These are phyloP conservation scores for Xyrichtys novacula DNA, from an alignment of 2,797 vertebrate species.

Conservation along the genomic window DNA sequence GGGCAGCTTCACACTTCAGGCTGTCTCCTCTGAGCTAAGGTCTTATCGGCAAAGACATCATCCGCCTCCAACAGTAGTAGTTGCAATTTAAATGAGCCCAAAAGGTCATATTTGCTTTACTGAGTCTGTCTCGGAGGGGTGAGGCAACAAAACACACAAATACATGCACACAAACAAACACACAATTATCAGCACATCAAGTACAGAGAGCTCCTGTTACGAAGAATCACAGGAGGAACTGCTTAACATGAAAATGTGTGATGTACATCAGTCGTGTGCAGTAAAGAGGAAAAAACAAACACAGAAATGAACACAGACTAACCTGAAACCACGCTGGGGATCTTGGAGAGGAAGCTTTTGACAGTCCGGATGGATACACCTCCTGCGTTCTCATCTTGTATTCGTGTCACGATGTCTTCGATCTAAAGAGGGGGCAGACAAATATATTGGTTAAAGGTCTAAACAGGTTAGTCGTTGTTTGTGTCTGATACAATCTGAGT, in stretches of 20 bases:
- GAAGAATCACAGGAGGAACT: not conserved
- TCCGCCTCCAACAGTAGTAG: slow-evolving; percentile 52
- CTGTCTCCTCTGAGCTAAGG: slow-evolving; percentile 34
- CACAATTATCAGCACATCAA: not conserved
- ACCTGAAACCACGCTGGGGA: slow-evolving; percentile 96
- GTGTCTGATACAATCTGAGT: no score
- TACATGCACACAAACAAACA: not conserved
- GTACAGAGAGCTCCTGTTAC: not conserved
- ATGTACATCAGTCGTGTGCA: not conserved
- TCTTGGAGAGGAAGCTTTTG: slow-evolving; percentile 98
- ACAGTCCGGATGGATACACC: slow-evolving; percentile 95
- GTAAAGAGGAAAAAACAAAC: slow-evolving; percentile 17
- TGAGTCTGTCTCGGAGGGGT: slow-evolving; percentile 35
- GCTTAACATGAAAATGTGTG: slow-evolving; percentile 6
- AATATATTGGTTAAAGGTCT: not conserved
- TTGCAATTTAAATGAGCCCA: slow-evolving; percentile 67
- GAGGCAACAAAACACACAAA: slow-evolving; percentile 25
- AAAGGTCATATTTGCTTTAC: slow-evolving; percentile 72
- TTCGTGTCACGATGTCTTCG: slow-evolving; percentile 92
- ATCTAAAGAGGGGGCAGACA: slow-evolving; percentile 85
- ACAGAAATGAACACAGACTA: slow-evolving; percentile 34
- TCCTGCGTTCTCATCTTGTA: slow-evolving; percentile 96
- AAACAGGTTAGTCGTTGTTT: no score
- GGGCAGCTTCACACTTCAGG: slow-evolving; percentile 47
- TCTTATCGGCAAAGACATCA: slow-evolving; percentile 63